phyloP scores from a whole-genome alignment of 2,797 vertebrate species.

The Phrynocephalus vlangalii region DNA sequence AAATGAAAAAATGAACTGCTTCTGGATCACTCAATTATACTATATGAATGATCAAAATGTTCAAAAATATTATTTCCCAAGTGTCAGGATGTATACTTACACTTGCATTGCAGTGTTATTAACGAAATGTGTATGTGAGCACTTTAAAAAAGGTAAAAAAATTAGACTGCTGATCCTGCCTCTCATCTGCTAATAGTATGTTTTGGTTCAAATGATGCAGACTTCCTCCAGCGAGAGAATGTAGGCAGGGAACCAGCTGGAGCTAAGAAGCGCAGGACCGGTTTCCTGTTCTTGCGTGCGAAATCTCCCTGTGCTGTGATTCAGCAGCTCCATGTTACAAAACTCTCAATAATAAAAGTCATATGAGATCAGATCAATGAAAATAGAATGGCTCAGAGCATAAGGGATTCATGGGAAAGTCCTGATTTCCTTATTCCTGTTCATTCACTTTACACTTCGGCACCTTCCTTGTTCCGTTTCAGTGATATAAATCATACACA shows the following conservation, averaged over 20 bases:
- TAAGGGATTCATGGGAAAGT: neutral
- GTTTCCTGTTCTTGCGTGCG: slow-evolving; percentile 8
- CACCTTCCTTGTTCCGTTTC: neutral
- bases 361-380: neutral
- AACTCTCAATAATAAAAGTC: neutral
- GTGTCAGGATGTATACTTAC: neutral
- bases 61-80: neutral
- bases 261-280: neutral
- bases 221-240: neutral
- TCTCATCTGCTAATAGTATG: neutral
- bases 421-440: neutral
- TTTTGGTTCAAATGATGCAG: neutral
- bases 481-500: neutral
- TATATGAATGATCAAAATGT: neutral
- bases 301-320: neutral
- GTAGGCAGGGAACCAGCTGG: neutral
- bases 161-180: neutral
- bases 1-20: neutral
- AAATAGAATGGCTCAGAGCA: neutral
- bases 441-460: neutral
- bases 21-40: neutral
- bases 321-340: slow-evolving; percentile 2
- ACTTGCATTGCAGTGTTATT: too few relatives aligned
- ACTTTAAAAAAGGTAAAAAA: neutral
- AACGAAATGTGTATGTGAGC: neutral